These are phyloP conservation scores for Metopia argyrocephala DNA, from an alignment of 2,888 invertebrate genomes.

Conservation along the genomic window DNA sequence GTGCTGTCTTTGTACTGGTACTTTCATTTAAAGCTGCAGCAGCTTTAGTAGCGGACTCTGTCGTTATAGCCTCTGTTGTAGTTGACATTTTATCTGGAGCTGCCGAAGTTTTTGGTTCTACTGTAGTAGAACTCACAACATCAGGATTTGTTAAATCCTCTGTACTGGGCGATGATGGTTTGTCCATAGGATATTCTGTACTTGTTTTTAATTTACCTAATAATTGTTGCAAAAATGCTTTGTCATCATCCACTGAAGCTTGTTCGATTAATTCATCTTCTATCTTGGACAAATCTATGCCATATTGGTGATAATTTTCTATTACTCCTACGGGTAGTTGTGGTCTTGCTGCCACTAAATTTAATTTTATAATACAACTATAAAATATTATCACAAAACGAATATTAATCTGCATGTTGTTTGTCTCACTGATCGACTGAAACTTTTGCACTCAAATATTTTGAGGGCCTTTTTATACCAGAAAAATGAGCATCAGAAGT, in stretches of 20 bases:
- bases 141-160: not conserved
- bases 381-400: not conserved
- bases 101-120: not conserved
- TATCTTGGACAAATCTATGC: not conserved
- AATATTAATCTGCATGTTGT: slow-evolving; percentile 29
- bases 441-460: slow-evolving; percentile 26
- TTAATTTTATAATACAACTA: slow-evolving; percentile 12
- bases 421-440: not conserved
- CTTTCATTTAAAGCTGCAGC: not conserved
- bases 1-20: not conserved
- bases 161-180: not conserved
- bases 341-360: not conserved
- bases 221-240: slow-evolving; percentile 22
- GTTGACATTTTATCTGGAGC: not conserved
- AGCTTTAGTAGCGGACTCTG: not conserved
- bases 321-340: not conserved
- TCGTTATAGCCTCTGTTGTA: not conserved
- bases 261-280: slow-evolving; percentile 12
- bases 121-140: not conserved
- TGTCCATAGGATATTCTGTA: not conserved
- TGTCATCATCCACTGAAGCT: not conserved
- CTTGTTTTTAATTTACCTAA: slow-evolving; percentile 14
- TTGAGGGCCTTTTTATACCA: slow-evolving; percentile 28
- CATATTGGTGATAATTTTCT: slow-evolving; percentile 11
- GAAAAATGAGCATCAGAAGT: not conserved